These are phyloP conservation scores for Dreissena rostriformis DNA, from an alignment of 1,140 invertebrate species.

Conservation along the genomic window DNA sequence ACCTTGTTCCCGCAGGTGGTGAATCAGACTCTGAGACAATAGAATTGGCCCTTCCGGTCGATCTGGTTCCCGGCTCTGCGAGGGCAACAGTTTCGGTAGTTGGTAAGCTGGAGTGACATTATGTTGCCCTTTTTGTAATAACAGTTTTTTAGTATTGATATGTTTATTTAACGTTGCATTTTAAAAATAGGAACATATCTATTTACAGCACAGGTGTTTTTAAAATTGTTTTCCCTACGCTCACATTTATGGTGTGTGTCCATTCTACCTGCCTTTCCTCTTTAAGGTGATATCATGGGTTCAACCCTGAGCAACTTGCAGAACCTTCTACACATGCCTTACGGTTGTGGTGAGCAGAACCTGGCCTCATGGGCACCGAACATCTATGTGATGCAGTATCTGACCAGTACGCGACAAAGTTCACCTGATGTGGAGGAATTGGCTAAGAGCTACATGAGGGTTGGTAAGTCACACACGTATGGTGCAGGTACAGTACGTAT, in stretches of 20 bases:
- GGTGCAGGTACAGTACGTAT: background rate
- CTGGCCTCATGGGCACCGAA: constrained; percentile 96
- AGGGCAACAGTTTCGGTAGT: constrained; percentile 48
- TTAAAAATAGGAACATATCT: background rate
- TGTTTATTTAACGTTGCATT: background rate
- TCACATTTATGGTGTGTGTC: background rate
- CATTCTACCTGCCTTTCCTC: background rate
- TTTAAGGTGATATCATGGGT: constrained; percentile 80
- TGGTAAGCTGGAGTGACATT: constrained; percentile 23
- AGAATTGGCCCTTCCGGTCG: constrained; percentile 9
- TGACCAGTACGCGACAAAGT: constrained; percentile 86
- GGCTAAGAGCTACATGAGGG: constrained; percentile 89
- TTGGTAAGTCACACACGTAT: constrained; percentile 82
- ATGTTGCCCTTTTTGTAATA: background rate
- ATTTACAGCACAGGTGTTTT: background rate
- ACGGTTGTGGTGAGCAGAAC: constrained; percentile 97
- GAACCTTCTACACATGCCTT: constrained; percentile 90
- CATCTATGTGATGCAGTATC: constrained; percentile 93
- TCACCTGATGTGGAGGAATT: constrained; percentile 87
- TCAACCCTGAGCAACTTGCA: constrained; percentile 78
- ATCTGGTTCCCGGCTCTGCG: constrained; percentile 36
- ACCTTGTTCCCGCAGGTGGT: too few species aligned
- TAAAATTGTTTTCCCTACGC: background rate
- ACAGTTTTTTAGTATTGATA: background rate
- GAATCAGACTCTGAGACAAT: background rate